Base-by-base conservation (phyloP, 2,888 invertebrate genomes). In the Prenolepis imparis region DNA sequence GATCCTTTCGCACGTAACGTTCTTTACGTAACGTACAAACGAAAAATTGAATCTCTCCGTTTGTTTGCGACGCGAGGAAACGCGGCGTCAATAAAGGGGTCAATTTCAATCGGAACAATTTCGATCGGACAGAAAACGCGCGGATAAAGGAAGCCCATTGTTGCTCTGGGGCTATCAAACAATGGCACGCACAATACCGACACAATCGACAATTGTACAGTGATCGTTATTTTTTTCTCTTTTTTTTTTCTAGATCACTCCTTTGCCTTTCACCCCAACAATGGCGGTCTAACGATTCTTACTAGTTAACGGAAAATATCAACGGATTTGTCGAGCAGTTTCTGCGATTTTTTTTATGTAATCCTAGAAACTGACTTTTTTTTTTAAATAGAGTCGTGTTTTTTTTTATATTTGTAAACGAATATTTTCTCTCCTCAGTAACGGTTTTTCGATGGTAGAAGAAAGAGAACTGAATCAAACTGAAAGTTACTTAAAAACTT, bases 231-330 rank as follows among this genome's bases (percentile, higher is more conserved):
- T 83, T 82, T 82, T 84, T 67, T 78, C 77, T 77, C n/a, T 75
- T 32, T 72, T 61, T 63, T 78, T 74, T 74, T 73, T 59, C 36
- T 80, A 72, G 78, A 78, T 78, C 73, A 78, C 78, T 59, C 72
- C 48, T 86, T 87, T 84, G 81, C 70, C 75, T 78, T 77, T 74
- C 57, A 63, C 32, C 66, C 18, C 82, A 72, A 90, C 92, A 92
- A 92, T 92, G 85, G 68, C 44, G 32, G 63, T 84, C 86, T 92
- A 92, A 92, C 90, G 90, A 92, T 84, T 81, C 80, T 70, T 63
- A 52, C 86, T 80, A 87, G 87, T 89, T 85, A 73, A 82, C 77
- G 61, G 36, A 66, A 70, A 75, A 36, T 61, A 24, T 52, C 41
- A 81, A 84, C 80, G 83, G 39, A 74, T 80, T 73, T 57, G 24